These are phyloP conservation scores for Aleadryas rufinucha DNA, from an alignment of 2,113 vertebrate genomes.

Conservation along the genomic window DNA sequence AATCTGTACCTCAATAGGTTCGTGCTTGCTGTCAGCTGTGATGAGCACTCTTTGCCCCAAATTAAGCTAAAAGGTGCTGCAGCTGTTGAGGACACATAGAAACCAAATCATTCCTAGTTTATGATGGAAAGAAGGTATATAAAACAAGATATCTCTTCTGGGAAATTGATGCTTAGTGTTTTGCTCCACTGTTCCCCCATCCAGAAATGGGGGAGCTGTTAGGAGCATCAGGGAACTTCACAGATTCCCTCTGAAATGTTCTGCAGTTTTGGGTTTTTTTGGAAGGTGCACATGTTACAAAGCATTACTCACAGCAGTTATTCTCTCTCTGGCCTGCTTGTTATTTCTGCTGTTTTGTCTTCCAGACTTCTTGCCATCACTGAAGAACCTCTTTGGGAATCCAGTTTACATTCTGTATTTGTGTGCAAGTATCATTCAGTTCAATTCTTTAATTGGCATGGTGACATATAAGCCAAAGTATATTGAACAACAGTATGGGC, in stretches of 20 bases:
- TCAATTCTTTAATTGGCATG: constrained; percentile 94
- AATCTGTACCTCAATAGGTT: not conserved
- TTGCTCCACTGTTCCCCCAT: not conserved
- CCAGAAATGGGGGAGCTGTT: not conserved
- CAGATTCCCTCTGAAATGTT: not conserved
- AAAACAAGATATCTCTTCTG: not conserved
- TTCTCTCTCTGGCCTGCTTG: not conserved
- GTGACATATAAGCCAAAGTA: constrained; percentile 96
- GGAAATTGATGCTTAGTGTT: not conserved
- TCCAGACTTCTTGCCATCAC: constrained; percentile 86
- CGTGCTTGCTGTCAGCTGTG: not conserved
- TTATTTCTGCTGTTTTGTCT: constrained; percentile 29
- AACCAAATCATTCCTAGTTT: not conserved
- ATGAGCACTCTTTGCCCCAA: not conserved
- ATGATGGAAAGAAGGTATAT: not conserved
- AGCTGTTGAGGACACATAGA: not conserved
- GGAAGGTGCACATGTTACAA: not conserved
- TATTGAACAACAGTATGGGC: constrained; percentile 93
- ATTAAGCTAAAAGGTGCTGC: not conserved
- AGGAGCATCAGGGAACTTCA: not conserved
- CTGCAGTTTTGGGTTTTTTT: not conserved
- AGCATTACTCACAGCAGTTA: not conserved
- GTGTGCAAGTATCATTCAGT: constrained; percentile 85
- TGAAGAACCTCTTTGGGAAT: constrained; percentile 86
- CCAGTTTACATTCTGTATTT: constrained; percentile 85